Evolutionary conservation across 2,113 vertebrate genomes (phyloP).

Genomic region (Corythaeola cristata): DNA sequence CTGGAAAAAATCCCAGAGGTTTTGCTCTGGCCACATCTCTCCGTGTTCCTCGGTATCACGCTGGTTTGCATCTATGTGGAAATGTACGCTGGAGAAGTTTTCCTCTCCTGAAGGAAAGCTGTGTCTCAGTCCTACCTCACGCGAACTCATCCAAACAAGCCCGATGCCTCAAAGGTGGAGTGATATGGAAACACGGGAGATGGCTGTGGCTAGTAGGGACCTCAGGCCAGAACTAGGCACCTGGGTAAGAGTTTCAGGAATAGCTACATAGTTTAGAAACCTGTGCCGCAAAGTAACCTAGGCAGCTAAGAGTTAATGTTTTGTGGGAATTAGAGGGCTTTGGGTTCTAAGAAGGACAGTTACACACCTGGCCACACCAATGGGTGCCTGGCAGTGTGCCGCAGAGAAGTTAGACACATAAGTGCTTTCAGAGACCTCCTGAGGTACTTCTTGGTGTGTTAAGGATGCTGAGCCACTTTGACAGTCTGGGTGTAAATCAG

Average conservation of each 20-base stretch:
- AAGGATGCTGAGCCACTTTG: not conserved
- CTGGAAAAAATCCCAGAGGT: not conserved
- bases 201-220: not conserved
- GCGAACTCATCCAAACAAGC: not conserved
- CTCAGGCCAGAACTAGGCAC: not conserved
- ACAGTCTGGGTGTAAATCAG: not conserved
- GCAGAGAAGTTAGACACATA: not conserved
- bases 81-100: not conserved
- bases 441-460: not conserved
- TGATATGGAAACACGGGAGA: not conserved
- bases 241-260: not conserved
- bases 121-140: not conserved
- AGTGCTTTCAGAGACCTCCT: not conserved
- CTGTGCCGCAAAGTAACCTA: rapidly evolving
- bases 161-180: not conserved
- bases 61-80: not conserved
- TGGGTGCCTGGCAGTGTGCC: not conserved
- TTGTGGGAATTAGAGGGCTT: not conserved
- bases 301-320: not conserved
- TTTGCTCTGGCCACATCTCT: not conserved
- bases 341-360: not conserved
- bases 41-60: not conserved
- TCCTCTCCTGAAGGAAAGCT: not conserved
- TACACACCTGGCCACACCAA: not conserved
- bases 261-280: not conserved